Conservation (phyloP, 2,113 vertebrate genomes). For the Oriolus oriolus region DNA sequence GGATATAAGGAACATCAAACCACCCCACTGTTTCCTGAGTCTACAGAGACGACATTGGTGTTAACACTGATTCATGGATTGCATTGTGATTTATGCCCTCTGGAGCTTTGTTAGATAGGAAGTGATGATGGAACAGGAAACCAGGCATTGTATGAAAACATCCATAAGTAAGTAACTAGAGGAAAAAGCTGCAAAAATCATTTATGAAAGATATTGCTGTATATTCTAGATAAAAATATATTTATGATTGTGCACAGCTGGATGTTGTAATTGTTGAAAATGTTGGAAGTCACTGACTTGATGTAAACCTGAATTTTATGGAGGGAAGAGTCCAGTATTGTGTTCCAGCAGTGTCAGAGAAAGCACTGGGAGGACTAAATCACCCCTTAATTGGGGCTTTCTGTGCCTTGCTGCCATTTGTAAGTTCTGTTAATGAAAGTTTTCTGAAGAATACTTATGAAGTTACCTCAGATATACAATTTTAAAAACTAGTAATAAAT, state of each 20-base stretch:
- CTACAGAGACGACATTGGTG: not conserved
- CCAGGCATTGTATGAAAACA: constrained; percentile 45
- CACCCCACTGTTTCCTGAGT: not conserved
- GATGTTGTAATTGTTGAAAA: constrained; percentile 44
- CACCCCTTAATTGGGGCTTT: not conserved
- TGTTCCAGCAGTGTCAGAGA: not conserved
- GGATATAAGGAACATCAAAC: not conserved
- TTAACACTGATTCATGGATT: not conserved
- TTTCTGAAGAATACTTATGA: not conserved
- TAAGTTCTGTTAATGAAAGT: not conserved
- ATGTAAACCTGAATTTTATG: constrained; percentile 16
- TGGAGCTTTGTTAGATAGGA: constrained; percentile 21
- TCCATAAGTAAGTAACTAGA: constrained; percentile 14
- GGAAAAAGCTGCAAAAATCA: constrained; percentile 46
- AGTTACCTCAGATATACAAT: not conserved
- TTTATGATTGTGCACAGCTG: constrained; percentile 40
- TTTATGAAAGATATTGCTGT: constrained; percentile 10
- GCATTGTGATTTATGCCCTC: constrained; percentile 26
- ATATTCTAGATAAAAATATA: constrained; percentile 14
- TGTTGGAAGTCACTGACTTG: constrained; percentile 26
- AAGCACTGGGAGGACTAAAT: not conserved
- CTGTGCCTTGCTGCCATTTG: not conserved
- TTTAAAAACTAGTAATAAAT: not conserved
- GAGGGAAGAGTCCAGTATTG: not conserved
- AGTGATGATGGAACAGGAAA: constrained; percentile 57